Percentiles rank a stretch among this genome's conserved stretches.
Evolutionary conservation across 1,140 invertebrate species (phyloP).

Genomic region (Protaetia brevitarsis): DNA sequence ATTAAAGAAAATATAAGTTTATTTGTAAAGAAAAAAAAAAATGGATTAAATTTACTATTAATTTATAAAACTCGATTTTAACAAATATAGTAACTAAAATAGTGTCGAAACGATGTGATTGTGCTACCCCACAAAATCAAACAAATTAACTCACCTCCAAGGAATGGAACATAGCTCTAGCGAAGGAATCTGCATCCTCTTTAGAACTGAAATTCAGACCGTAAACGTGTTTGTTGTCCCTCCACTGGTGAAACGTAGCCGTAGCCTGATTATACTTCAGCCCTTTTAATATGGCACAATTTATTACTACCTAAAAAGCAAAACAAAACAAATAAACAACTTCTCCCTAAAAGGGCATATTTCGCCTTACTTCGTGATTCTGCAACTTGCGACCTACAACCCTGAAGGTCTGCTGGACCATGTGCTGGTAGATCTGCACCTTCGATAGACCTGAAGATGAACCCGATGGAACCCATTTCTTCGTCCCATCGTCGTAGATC

Average conservation of each 20-base stretch:
- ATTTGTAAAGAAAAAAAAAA: too few species aligned
- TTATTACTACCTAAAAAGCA: conserved; percentile 84
- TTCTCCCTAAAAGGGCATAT: not conserved
- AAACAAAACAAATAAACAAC: not conserved
- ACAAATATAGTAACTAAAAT: too few species aligned
- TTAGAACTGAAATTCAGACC: conserved; percentile 96
- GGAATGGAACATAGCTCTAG: conserved; percentile 82
- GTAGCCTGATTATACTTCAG: conserved; percentile 99
- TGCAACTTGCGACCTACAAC: conserved; percentile 96
- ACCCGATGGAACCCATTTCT: conserved; percentile 94
- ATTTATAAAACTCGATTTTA: too few species aligned
- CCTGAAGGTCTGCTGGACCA: conserved; percentile 92
- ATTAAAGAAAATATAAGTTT: too few species aligned
- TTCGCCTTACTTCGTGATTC: conserved; percentile 81
- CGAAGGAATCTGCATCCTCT: conserved; percentile 95
- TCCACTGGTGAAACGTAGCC: conserved; percentile 96
- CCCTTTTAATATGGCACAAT: conserved; percentile 93
- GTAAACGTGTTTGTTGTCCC: conserved; percentile 95
- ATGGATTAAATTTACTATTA: too few species aligned
- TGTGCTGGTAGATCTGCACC: conserved; percentile 96
- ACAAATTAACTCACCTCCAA: conserved; percentile 63
- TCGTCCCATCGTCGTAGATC: conserved; percentile 95
- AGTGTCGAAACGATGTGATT: too few species aligned
- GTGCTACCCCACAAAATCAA: not conserved
- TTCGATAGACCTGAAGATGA: conserved; percentile 90